Base-by-base conservation (phyloP, 1,140 invertebrate species). In the Cryptotermes secundus region DNA sequence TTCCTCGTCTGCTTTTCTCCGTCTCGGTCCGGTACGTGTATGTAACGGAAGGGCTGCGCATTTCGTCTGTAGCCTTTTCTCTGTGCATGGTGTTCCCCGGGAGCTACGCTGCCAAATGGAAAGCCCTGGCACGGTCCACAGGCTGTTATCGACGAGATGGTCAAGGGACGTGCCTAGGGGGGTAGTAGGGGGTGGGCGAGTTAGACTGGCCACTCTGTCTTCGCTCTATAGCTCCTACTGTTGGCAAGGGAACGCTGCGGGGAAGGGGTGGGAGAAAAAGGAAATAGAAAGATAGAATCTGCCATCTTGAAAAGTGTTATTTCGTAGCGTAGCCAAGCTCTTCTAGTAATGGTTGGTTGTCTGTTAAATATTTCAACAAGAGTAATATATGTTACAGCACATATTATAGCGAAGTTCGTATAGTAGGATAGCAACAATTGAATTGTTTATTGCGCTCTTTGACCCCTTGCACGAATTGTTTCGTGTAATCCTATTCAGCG, bases 131-230 rank as follows among this genome's bases (percentile, higher is more conserved):
- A 42, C 3, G 36, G 83, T 59, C 83, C 83, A 79, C 34, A 79
- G 83, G 53, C 83, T 72, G 83, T 83, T 83, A 83, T 83, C 83
- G 83, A 83, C 53, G 83, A 83, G 83, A 83, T 83, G 83, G 59
- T 38, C 36, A 83, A 79, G 83, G 72, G 83, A 83, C 42, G 82
- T 65, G 42, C 42, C 42, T 31, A 35, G 12, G 42, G 82, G 34
- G 34, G 82, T 34, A 22, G 42, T 35, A 82, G 82, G 82, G 82
- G 42, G 14, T 10, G 80, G 34, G 31, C 34, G 42, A 49, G 42
- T 22, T n/a, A 81, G 80, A 38, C 80, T 34, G 80, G 35, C 80
- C 80, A 26, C 35, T 45, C 80, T 45, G 42, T 72, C 59, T 72
- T 72, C 59, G 2, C 59, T 72, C 59, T 72, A 31, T 10, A n/a